Base-by-base conservation (phyloP, 2,888 invertebrate species). In the Drosophila anomalata region DNA sequence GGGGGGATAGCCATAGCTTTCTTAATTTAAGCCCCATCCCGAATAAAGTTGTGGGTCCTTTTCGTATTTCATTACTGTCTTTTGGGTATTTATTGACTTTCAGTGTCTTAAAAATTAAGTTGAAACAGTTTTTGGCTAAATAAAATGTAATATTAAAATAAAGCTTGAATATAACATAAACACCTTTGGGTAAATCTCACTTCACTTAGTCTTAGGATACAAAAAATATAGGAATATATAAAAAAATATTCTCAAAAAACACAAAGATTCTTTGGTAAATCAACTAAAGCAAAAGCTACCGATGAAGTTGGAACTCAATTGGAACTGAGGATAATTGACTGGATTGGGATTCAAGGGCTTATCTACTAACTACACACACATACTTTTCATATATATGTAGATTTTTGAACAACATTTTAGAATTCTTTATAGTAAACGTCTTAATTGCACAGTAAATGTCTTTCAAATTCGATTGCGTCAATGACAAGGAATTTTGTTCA, bases 381-480 rank as follows among this genome's bases (percentile, higher is more conserved):
- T 29, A 22, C 36, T 29, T 22, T 44, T 68, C 33, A 50, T 50
- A 68, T 66, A 67, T 67, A 71, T 53, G 56, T 65, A 57, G 71
- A 60, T 53, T 50, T 66, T 54, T 73, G 88, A 85, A 83, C 87
- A 87, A 85, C 79, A 77, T 72, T 70, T 73, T 79, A 77, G 62
- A 81, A 73, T 75, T 76, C 53, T 50, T 75, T 72, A 75, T 76
- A 72, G 60, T 79, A 77, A 75, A 74, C 47, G 72, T 73, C 68
- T 70, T 83, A 83, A 83, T 83, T 83, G 87, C 86, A 83, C 82
- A 82, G 59, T 75, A 77, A 62, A 55, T 70, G 63, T 70, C 53
- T 61, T 53, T 72, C 55, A 73, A 73, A 73, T 73, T 68, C 70
- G 69, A 57, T 71, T 61, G 59, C 52, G 48, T 52, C 44, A 42